Base-by-base conservation (phyloP, 2,113 vertebrate genomes). In the Tautogolabrus adspersus region DNA sequence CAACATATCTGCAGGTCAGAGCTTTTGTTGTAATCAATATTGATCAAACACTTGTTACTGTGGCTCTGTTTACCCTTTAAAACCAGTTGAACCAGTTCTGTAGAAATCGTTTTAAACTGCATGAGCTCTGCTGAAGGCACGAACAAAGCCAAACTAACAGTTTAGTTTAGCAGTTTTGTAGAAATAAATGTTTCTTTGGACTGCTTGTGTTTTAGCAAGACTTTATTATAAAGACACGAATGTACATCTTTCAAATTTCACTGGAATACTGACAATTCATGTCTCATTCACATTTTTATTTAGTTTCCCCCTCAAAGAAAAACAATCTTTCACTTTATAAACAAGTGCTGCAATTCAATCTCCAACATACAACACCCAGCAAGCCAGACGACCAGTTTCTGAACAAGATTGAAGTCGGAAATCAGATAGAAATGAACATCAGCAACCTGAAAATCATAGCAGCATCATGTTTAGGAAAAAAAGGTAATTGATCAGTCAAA, bases 181-280 rank as follows among this genome's bases (percentile, higher is more conserved):
- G 64, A 66, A 88, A 85, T n/a, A 68, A 81, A 56, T 65, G n/a
- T 55, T 38, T 34, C 30, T 34, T 34, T 34, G 30, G 30, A 34
- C 30, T 34, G 30, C 3, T 34, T 34, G 30, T 80, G 75, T 88
- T 93, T 91, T 71, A 87, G 86, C 85, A 89, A 84, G 84, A 87
- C 83, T 94, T 94, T 94, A 94, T 94, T 94, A 88, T 90, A 92
- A 91, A 92, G 88, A 92, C 89, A 94, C 82, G 72, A 79, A 93
- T 82, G 86, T 85, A 93, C 90, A 93, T 77, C 47, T 88, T 77
- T 84, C 71, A 91, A 79, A 88, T 85, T 87, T 93, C 86, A 92
- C 74, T 81, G 80, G 83, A 87, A 88, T 88, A 88, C 77, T 84
- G 87, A 80, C 84, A 84, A 85, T 74, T 26, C 77, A 82, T 85